Evolutionary conservation across 2,797 vertebrate species (phyloP), one percentile per base, ranked within the genome.

Genomic region (Poeciliopsis turneri): DNA sequence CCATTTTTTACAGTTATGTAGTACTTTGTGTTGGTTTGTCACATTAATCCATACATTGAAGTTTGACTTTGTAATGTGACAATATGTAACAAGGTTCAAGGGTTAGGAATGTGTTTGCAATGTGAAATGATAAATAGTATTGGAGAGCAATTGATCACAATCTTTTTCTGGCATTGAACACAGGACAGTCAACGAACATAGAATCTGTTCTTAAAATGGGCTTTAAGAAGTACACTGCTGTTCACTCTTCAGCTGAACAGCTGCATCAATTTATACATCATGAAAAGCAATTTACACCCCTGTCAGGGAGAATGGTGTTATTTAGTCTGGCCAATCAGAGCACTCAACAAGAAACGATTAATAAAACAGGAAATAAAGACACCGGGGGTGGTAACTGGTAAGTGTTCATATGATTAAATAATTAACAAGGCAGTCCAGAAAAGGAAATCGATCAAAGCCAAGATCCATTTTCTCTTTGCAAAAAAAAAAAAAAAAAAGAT

Each of bases 281-380:
- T 61, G 78, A 86, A 89, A 92, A 85, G 47, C 84, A 88, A 88
- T 93, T 90, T 85, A 70, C 79, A 89, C 57, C 69, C 78, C 33
- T 72, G 83, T 72, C 53, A 77, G 76, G 20, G 45, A 83, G 78
- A 80, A 73, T 49, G 76, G 23, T 85, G 85, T 87, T 85, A 85
- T 91, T 91, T 61, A 88, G 78, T 72, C 81, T 59, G 66, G 53
- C 87, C 86, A 87, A 79, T 87, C 76, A 81, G 73, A 81, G 72
- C 80, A 74, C 84, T 88, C 86, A 76, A 88, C 76, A 83, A 82
- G 75, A 84, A 77, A 84, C 84, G 66, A 89, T 90, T 72, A 82
- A 85, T 64, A 46, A 73, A 30, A 78, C 30, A 80, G 72, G 53
- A 78, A 86, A 87, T 77, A 75, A 20, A 77, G 69, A 23, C 75